Evolutionary conservation across 2,797 vertebrate genomes (phyloP).

Genomic region (Gallinago nigripennis): DNA sequence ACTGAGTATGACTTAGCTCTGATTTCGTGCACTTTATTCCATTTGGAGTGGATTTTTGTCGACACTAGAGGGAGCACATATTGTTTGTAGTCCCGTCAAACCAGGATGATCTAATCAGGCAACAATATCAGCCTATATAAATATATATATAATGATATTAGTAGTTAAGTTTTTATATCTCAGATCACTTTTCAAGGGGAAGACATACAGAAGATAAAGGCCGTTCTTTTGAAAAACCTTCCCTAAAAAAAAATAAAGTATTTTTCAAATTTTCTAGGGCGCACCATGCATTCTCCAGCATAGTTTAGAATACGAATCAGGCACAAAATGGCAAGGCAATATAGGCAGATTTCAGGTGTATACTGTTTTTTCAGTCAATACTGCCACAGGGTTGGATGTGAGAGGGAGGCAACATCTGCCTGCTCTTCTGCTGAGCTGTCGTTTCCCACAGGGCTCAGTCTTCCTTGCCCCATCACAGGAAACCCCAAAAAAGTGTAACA

Average conservation of each 20-base stretch:
- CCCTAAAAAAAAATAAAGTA: not conserved
- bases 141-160: not conserved
- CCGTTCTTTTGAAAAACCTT: rapidly evolving
- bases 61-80: slow-evolving; percentile 63
- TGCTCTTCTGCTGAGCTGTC: rapidly evolving
- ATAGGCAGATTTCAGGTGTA: not conserved
- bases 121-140: not conserved
- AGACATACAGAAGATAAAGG: not conserved
- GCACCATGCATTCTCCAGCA: rapidly evolving
- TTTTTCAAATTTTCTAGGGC: not conserved
- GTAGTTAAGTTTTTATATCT: not conserved
- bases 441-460: rapidly evolving
- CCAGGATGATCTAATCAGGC: not conserved
- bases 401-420: not conserved
- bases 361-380: not conserved
- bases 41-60: slow-evolving; percentile 19
- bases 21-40: not conserved
- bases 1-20: not conserved
- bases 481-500: not conserved
- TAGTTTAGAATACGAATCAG: not conserved
- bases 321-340: not conserved
- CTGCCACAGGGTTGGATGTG: not conserved
- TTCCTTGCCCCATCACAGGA: not conserved
- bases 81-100: not conserved
- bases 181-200: not conserved